Percentiles rank a stretch among this genome's conserved stretches.
phyloP scores from a whole-genome alignment of 2,888 invertebrate species.

The Nomada goodeniana region DNA sequence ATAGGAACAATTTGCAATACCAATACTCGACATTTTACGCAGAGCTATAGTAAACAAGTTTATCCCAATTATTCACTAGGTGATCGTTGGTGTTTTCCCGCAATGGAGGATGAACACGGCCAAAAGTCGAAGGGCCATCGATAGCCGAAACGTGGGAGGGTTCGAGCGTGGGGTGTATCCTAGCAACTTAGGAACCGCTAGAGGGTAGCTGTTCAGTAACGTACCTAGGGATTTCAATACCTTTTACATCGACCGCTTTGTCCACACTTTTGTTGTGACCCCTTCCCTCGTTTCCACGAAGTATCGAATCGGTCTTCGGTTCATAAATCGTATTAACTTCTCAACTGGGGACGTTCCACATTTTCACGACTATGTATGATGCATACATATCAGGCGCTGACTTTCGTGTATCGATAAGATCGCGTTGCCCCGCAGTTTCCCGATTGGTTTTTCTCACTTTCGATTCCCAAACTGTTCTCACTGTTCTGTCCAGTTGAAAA shows the following conservation, averaged over 20 bases:
- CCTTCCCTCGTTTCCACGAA: not conserved
- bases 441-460: no score
- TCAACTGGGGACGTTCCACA: no score
- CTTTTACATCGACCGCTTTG: slow-evolving; percentile 37
- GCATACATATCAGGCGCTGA: no score
- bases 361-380: no score
- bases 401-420: no score
- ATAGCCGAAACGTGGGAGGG: slow-evolving; percentile 64
- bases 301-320: not conserved
- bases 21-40: not conserved
- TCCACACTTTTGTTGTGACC: not conserved
- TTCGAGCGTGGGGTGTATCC: slow-evolving; percentile 82
- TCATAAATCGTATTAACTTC: not conserved
- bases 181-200: slow-evolving; percentile 82
- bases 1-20: slow-evolving; percentile 56
- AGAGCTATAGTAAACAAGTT: not conserved
- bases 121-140: slow-evolving; percentile 69
- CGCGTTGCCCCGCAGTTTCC: no score
- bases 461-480: no score
- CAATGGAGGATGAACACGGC: slow-evolving; percentile 36
- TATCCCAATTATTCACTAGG: not conserved
- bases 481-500: no score
- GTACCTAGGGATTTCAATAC: slow-evolving; percentile 65
- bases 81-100: slow-evolving; percentile 65
- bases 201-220: slow-evolving; percentile 77